These are phyloP conservation scores for Ancistrus triradiatus DNA, from an alignment of 2,113 vertebrate species.

Conservation along the genomic window DNA sequence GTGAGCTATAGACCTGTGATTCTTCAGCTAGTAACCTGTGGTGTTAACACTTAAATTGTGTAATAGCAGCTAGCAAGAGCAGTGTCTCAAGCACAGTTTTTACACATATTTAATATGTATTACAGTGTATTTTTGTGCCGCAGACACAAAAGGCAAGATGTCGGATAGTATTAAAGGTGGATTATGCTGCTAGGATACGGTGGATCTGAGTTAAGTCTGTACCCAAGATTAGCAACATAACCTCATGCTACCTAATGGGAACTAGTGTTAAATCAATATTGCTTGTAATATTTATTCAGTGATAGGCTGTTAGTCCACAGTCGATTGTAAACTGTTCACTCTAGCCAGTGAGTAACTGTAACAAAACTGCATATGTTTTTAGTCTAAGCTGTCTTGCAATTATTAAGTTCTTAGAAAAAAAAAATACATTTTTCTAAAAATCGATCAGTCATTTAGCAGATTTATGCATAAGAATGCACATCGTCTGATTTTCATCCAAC, in stretches of 20 bases:
- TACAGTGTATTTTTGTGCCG: not conserved
- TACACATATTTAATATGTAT: not conserved
- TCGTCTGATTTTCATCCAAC: too few species aligned
- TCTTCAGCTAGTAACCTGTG: too few species aligned
- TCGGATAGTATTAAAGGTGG: constrained; percentile 72
- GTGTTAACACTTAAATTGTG: too few species aligned
- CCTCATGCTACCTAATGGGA: not conserved
- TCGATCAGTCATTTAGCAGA: too few species aligned
- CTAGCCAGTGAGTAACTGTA: too few species aligned
- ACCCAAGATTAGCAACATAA: constrained; percentile 51
- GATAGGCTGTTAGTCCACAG: not conserved
- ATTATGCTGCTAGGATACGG: constrained; percentile 68
- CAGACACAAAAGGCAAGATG: constrained; percentile 53
- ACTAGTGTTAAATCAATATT: constrained; percentile 18
- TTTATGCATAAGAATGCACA: too few species aligned
- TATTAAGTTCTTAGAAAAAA: too few species aligned
- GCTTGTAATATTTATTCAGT: not conserved
- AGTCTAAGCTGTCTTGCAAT: too few species aligned
- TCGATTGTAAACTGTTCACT: not conserved
- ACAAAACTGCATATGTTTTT: too few species aligned
- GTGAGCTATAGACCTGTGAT: too few species aligned
- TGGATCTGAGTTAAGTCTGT: constrained; percentile 69
- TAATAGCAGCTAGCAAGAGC: too few species aligned
- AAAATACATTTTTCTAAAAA: too few species aligned
- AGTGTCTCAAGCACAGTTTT: not conserved